These are phyloP conservation scores for Pteropus rufus DNA, from an alignment of 2,797 vertebrate species.

Conservation along the genomic window DNA sequence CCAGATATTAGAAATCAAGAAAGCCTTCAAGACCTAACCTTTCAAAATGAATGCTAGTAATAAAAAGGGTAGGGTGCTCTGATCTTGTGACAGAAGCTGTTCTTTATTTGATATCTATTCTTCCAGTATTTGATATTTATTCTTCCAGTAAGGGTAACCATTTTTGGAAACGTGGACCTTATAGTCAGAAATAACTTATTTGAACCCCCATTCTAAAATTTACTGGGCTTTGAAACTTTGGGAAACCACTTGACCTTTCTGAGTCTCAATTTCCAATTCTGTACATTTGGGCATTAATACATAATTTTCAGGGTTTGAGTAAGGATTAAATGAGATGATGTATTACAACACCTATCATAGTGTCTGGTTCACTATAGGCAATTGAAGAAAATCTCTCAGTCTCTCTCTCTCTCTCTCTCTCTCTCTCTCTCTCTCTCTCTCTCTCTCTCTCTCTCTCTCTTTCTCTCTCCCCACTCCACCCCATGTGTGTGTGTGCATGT, in stretches of 20 bases:
- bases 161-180: background rate
- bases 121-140: background rate
- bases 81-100: background rate
- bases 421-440: background rate
- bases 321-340: background rate
- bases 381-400: background rate
- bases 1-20: background rate
- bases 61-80: background rate
- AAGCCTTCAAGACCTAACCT: background rate
- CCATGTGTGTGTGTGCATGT: no score
- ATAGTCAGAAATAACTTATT: background rate
- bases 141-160: background rate
- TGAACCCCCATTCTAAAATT: background rate
- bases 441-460: no score
- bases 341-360: background rate
- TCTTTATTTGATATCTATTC: background rate
- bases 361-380: background rate
- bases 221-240: background rate
- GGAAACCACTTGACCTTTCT: background rate
- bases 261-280: background rate
- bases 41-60: background rate
- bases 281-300: background rate
- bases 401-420: background rate
- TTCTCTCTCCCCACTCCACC: no score
- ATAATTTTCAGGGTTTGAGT: background rate